A percentile compares a stretch with the other conserved stretches of the same genome.
Conservation (phyloP, 2,113 vertebrate species). For the Cephalopterus ornatus region DNA sequence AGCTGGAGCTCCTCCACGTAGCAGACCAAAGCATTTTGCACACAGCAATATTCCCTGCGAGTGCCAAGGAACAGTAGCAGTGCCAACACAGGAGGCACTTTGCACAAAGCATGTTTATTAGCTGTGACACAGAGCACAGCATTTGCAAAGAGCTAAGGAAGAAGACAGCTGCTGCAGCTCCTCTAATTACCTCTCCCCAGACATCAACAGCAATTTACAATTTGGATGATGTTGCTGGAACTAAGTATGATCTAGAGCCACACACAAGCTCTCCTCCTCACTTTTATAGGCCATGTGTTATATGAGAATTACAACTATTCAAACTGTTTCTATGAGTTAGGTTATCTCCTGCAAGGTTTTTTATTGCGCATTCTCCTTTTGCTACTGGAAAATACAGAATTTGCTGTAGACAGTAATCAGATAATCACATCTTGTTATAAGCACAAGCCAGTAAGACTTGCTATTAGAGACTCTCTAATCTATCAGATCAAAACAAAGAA, state of each 20-base stretch:
- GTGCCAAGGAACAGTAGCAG: not conserved
- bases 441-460: constrained; percentile 1
- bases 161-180: constrained; percentile 46
- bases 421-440: constrained; percentile 7
- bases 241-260: constrained; percentile 13
- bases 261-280: not conserved
- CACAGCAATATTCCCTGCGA: not conserved
- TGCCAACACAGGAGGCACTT: constrained; percentile 10
- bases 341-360: constrained; percentile 21
- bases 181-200: constrained; percentile 27
- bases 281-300: constrained; percentile 31
- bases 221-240: constrained; percentile 26
- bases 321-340: constrained; percentile 49
- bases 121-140: constrained; percentile 39
- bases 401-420: constrained; percentile 24
- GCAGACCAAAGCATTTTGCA: not conserved
- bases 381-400: constrained; percentile 8
- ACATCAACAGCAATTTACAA: constrained; percentile 27
- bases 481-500: constrained; percentile 29
- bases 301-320: constrained; percentile 27
- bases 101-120: constrained; percentile 36
- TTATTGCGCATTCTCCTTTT: constrained; percentile 17
- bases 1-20: not conserved
- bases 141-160: constrained; percentile 25
- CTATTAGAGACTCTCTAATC: constrained; percentile 2